Percentiles rank a stretch among this genome's conserved stretches.
These are phyloP conservation scores for Drosophila jambulina DNA, from an alignment of 1,140 invertebrate genomes.

Conservation along the genomic window DNA sequence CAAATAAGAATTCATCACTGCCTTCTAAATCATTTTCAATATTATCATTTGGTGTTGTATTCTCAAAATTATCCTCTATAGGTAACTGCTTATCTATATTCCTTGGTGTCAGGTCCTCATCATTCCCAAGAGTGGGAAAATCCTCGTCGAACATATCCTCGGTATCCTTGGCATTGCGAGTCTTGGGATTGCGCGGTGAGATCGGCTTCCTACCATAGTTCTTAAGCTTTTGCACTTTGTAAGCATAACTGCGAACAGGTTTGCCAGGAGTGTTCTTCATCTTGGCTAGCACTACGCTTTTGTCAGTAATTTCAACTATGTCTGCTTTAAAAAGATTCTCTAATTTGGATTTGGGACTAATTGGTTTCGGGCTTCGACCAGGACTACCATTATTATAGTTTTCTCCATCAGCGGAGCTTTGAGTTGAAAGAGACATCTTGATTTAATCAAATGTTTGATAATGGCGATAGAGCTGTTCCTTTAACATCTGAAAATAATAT, in stretches of 20 bases:
- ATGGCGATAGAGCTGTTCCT: neutral
- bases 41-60: neutral
- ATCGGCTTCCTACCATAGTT: no score
- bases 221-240: neutral
- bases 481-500: neutral
- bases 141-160: neutral
- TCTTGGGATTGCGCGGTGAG: neutral
- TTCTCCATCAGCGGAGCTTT: neutral
- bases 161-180: accelerated
- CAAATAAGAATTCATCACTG: neutral
- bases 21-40: neutral
- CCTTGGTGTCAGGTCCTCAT: neutral
- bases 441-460: neutral
- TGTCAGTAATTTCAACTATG: neutral
- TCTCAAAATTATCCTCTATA: neutral
- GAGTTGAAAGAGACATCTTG: neutral
- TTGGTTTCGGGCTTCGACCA: neutral
- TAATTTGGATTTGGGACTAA: neutral
- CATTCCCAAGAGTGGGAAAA: neutral
- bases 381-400: neutral
- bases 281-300: neutral
- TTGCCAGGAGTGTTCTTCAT: neutral
- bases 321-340: neutral
- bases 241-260: accelerated
- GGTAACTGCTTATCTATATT: neutral